Evolutionary conservation across 2,113 vertebrate genomes (phyloP).

Genomic region (Chlamydotis undulata): DNA sequence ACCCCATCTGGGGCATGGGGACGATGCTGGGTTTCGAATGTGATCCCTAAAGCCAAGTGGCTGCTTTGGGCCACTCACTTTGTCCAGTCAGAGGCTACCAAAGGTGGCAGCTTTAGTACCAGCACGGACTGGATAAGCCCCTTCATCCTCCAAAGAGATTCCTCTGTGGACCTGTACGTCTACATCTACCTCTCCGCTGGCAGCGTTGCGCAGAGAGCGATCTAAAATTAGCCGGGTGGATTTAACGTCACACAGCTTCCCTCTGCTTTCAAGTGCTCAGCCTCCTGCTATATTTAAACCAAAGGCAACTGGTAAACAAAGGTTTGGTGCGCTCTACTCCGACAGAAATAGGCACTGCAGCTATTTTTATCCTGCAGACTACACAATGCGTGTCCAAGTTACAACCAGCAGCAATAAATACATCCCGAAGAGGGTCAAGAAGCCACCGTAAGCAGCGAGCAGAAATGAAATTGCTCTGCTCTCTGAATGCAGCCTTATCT

Average conservation of each 20-base stretch:
- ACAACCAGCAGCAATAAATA: conserved; percentile 44
- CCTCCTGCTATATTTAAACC: conserved; percentile 54
- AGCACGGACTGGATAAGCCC: background rate
- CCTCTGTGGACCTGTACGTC: background rate
- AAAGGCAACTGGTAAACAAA: conserved; percentile 54
- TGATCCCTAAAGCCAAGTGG: background rate
- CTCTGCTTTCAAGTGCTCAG: conserved; percentile 35
- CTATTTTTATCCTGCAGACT: conserved; percentile 57
- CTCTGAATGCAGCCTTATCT: background rate
- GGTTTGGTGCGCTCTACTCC: conserved; percentile 7
- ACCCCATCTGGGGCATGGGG: background rate
- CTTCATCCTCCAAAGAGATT: background rate
- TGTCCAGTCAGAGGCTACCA: background rate
- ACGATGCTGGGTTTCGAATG: rapidly evolving
- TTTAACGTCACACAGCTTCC: conserved; percentile 14
- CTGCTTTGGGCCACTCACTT: background rate
- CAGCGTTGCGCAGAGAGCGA: background rate
- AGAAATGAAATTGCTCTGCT: background rate
- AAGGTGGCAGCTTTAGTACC: background rate
- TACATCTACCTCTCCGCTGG: background rate
- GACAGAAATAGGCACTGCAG: conserved; percentile 63
- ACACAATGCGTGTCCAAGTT: conserved; percentile 19
- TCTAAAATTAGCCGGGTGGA: conserved; percentile 44
- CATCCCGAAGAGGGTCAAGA: conserved; percentile 12
- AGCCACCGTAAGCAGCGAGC: background rate